Base-by-base conservation (phyloP, 2,888 invertebrate species). In the Cephus runcator region DNA sequence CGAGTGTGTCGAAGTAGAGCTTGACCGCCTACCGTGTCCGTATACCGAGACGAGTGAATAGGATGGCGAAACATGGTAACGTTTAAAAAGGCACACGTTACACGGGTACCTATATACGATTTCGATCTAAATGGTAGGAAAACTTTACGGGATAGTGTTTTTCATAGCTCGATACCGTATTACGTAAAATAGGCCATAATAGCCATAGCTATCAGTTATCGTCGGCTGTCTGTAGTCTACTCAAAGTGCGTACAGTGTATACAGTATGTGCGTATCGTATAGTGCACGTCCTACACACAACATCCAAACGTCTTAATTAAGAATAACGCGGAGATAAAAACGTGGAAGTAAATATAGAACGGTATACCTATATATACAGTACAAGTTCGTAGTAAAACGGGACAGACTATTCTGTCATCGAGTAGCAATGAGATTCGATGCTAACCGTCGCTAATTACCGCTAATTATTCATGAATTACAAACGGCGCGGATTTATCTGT, bases 281-380 rank as follows among this genome's bases (percentile, higher is more conserved):
- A 40, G 40, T 40, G 40, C 40, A 15, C 15, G 15, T 40, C 79
- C 80, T 80, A 78, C 80, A 79, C 81, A 79, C 79, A 76, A 81
- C 80, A 81, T 75, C 78, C 75, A 74, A 78, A 82, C 78, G 79
- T 82, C 81, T 82, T 79, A 82, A 82, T 82, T 81, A 73, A 75
- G 75, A 73, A 76, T 71, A 31, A 34, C 23, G 31, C 33, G 15
- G 15, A 23, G 56, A 56, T 2, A 56, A 23, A 56, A 56, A 56
- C 23, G 23, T 56, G 40, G 0, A 56, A 15, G 23, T 56, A 23
- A 23, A 56, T 23, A 56, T 23, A 23, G 56, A 9, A 56, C 23
- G 15, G 9, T 56, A 56, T 23, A 56, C 23, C 23, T 56, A 23
- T 40, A 56, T 9, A 40, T 6, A 23, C 23, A 9, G 23, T 23